These are phyloP conservation scores for Ormyrus nitidulus DNA, from an alignment of 2,888 invertebrate genomes.

Conservation along the genomic window DNA sequence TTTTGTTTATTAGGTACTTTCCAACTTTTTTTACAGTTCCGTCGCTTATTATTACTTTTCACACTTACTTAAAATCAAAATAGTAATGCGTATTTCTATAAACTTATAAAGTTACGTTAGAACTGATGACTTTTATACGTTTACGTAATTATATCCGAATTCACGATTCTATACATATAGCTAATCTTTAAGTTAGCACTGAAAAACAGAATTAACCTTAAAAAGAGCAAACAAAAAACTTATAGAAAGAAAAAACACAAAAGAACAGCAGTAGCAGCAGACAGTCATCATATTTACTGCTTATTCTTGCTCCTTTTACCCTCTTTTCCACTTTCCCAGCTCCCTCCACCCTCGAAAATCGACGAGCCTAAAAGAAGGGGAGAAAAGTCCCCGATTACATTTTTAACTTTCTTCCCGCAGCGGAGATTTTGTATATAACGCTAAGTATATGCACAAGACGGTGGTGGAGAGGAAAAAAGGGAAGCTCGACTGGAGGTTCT, in stretches of 20 bases:
- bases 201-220: not conserved
- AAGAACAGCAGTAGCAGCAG: not conserved
- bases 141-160: too few relatives aligned
- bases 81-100: too few relatives aligned
- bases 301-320: slow-evolving; percentile 28
- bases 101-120: too few relatives aligned
- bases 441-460: slow-evolving; percentile 4
- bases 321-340: slow-evolving; percentile 17
- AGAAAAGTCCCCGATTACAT: slow-evolving; percentile 43
- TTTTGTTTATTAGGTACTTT: too few relatives aligned
- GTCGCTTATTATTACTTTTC: too few relatives aligned
- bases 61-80: too few relatives aligned
- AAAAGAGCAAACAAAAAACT: not conserved
- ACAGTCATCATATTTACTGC: slow-evolving; percentile 2
- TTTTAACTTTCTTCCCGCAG: slow-evolving; percentile 33
- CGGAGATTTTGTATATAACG: slow-evolving; percentile 21
- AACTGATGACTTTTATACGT: too few relatives aligned
- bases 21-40: too few relatives aligned
- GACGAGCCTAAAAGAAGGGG: not conserved
- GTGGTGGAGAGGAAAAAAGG: not conserved
- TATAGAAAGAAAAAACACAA: not conserved
- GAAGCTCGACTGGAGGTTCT: not conserved
- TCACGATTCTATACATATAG: too few relatives aligned
- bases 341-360: not conserved
- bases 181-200: too few relatives aligned